Evolutionary conservation across 1,140 invertebrate genomes (phyloP), one percentile per base, ranked within the genome.

Genomic region (Ceratina calcarata): DNA sequence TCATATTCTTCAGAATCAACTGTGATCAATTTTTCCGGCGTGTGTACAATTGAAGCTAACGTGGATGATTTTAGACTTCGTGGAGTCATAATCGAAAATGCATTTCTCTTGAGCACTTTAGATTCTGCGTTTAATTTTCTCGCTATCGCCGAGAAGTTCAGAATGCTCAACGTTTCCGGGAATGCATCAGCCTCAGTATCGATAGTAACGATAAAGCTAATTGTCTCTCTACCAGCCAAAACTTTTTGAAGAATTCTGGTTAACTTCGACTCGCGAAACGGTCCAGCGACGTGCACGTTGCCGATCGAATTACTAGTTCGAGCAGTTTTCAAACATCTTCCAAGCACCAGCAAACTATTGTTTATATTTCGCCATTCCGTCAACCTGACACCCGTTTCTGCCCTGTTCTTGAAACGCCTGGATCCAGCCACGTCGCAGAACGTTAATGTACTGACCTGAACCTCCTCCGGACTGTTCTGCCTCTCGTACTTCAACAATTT

Each of bases 371-470:
- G 95, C 0, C 97, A 96, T 93, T 99, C 98, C 85, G 94, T 95
- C 32, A 98, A 91, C 15, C 96, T 91, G 3, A 95, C 94, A 37
- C 96, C 97, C 15, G 93, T 93, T 91, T 96, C 96, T 18, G 94
- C 91, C 0, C 96, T 96, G 90, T 96, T 97, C 61, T 95, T 95
- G 18, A 94, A 93, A 16, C 97, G 93, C 90, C 98, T 98, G 15
- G 96, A 95, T 0, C 98, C 98, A 65, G 98, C 98, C 75, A 99
- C 92, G 93, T 99, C 98, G 92, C 97, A 97, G 83, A 98, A 96
- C 3, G 95, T 95, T 74, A 97, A 93, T 1, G 88, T 87, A 53
- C 82, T 88, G 0, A 88, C 70, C 73, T 84, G 57, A 0, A 90
- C 89, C 37, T 91, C 84, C 1, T 90, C 83, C 2, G 82, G 20